phyloP scores from a whole-genome alignment of 1,140 invertebrate genomes.

The Drosophila micromelanica region DNA sequence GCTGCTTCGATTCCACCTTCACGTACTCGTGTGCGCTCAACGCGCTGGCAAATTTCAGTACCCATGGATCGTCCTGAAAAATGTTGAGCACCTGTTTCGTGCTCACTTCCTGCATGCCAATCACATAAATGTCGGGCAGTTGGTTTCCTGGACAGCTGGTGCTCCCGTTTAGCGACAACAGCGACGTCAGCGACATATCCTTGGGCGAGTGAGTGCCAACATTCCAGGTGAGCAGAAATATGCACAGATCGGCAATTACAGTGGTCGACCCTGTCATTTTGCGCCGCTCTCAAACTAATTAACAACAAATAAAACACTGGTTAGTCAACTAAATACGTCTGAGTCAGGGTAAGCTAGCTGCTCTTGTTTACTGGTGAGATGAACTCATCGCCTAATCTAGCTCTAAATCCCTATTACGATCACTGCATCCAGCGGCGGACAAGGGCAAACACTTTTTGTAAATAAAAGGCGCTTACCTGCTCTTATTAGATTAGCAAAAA shows the following conservation, averaged over 20 bases:
- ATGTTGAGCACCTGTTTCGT: constrained; percentile 90
- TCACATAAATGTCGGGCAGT: constrained; percentile 92
- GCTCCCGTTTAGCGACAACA: constrained; percentile 88
- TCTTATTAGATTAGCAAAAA: constrained; percentile 23
- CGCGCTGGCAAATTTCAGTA: constrained; percentile 87
- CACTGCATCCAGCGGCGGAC: constrained; percentile 7
- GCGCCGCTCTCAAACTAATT: constrained; percentile 33
- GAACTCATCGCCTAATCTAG: constrained; percentile 10
- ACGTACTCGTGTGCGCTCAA: constrained; percentile 88
- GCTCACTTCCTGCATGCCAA: constrained; percentile 95
- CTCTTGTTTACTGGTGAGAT: not conserved
- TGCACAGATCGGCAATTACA: constrained; percentile 84
- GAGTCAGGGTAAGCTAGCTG: constrained; percentile 25
- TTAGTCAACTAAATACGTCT: constrained; percentile 46
- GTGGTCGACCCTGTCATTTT: constrained; percentile 51
- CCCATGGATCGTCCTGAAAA: constrained; percentile 94
- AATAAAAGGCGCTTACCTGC: not conserved
- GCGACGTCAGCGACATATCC: constrained; percentile 87
- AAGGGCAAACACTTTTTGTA: not conserved
- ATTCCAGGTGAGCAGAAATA: constrained; percentile 94
- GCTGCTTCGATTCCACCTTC: constrained; percentile 90
- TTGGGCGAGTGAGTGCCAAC: constrained; percentile 90
- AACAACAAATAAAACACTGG: constrained; percentile 56
- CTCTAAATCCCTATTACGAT: not conserved
- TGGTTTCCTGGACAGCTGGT: constrained; percentile 85